Percentiles rank a stretch among this genome's conserved stretches.
These are phyloP conservation scores for Nylanderia fulva DNA, from an alignment of 1,140 invertebrate species.

Conservation along the genomic window DNA sequence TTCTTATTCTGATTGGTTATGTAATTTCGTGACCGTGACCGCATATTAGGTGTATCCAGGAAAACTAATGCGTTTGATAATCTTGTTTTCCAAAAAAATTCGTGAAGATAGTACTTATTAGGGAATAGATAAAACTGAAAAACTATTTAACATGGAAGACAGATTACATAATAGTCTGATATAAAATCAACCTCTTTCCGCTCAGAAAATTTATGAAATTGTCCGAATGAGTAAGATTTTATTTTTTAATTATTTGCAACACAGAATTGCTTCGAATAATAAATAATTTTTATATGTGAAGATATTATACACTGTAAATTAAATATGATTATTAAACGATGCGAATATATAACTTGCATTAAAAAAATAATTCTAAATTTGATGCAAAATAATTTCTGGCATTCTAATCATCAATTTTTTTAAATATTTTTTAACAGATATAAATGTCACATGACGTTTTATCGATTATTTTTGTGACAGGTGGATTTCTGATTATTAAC, in stretches of 20 bases:
- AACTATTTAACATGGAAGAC: not conserved
- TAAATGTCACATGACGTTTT: not conserved
- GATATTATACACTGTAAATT: slow-evolving; percentile 1
- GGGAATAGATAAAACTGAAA: not conserved
- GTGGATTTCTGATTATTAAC: not conserved
- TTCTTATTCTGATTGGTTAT: not conserved
- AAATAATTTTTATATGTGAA: too few relatives aligned
- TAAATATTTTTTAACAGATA: not conserved
- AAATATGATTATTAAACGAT: not conserved
- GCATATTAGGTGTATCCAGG: not conserved
- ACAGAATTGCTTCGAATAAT: not conserved
- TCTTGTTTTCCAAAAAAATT: not conserved
- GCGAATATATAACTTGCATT: not conserved
- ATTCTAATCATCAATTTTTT: not conserved
- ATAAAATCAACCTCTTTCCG: not conserved
- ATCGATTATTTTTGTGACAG: not conserved
- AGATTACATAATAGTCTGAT: not conserved
- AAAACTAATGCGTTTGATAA: not conserved
- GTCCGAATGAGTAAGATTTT: not conserved
- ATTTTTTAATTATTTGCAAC: not conserved
- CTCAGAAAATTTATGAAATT: not conserved
- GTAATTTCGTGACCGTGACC: not conserved
- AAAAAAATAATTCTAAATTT: not conserved
- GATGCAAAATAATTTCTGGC: not conserved
- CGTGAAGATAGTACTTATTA: not conserved